Evolutionary conservation across 2,888 invertebrate species (phyloP), one percentile per base, ranked within the genome.

Genomic region (Julus scandinavius): DNA sequence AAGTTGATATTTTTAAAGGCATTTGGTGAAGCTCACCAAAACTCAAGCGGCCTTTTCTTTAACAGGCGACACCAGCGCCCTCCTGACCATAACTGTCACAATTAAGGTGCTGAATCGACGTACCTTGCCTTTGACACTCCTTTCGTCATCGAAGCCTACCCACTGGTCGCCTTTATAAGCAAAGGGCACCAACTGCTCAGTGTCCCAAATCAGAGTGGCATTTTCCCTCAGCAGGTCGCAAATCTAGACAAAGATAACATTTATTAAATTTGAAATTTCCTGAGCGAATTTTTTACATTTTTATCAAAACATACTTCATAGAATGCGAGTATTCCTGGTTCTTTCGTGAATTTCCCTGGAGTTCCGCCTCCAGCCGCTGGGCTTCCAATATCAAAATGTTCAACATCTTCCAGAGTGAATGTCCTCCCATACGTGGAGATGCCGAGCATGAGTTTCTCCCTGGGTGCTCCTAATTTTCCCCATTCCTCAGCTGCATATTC

Each of bases 391-490:
- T 98, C 97, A 91, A 97, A 98, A 91, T 97, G 96, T 0, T 96
- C 95, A 5, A 95, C 95, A 91, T 97, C 97, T 84, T 96, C 95
- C 87, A 98, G 93, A 41, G 96, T 97, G 93, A 98, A 98, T 13
- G 97, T 96, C 89, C 98, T 94, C 49, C 98, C 98, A 91, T 98
- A 98, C 0, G 97, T 97, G 7, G 98, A 97, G 96, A 98, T 97
- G 86, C 98, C 98, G 88, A 98, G 96, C 94, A 98, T 96, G 13
- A 98, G 93, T 93, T 98, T 98, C 92, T 97, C 97, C 91, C 97
- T 97, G 0, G 98, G 97, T 5, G 98, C 97, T 88, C 98, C 97
- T 92, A 97, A 97, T 90, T 96, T 96, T 0, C 97, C 96, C 98
- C 98, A 98, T 93, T 97, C 97, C 5, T 97, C 94, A 0, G 97